Base-by-base conservation (phyloP, 2,797 vertebrate genomes). In the Leptoclinus maculatus region DNA sequence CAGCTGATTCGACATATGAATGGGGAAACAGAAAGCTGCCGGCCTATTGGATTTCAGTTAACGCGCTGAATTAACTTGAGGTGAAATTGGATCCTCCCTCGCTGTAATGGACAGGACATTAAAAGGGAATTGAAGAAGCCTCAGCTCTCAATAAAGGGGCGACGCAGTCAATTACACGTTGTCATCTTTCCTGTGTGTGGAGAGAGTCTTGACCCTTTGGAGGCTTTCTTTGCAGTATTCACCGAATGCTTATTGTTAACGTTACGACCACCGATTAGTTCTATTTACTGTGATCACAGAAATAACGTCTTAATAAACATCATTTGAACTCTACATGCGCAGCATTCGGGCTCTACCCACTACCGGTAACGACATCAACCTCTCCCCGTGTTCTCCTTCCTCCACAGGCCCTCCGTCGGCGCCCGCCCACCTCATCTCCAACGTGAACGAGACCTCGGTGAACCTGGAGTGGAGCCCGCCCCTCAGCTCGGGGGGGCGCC, bases 381-480 rank as follows among this genome's bases (percentile, higher is more conserved):
- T 54, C 6, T 53, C 29, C 29, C 29, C 29, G 4, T 32, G 29
- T 5, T 41, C 57, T 17, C 11, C 49, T 51, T 56, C 27, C 58
- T 65, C 53, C 51, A 4, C 60, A 99, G 98, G 97, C 1, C 98
- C 98, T 68, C 98, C 98, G 0, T 96, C 97, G 1, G 97, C 98
- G 45, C 98, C 98, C 4, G 95, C 97, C 68, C 97, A 97, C 88
- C 95, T 99, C 85, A 99, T 99, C 91, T 99, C 98, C 72, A 99
- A 98, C 7, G 97, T 99, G 86, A 99, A 99, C 0, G 98, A 99
- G 94, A 99, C 98, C 0, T 99, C 98, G 0, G 98, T 99, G 66
- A 97, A 98, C 93, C 92, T 99, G 94, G 98, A 99, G 83, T 99
- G 98, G 98, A 99, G 95, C 66, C 74, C 96, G 0, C 98, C 98